Evolutionary conservation across 2,113 vertebrate species (phyloP).

Genomic region (Riparia riparia): DNA sequence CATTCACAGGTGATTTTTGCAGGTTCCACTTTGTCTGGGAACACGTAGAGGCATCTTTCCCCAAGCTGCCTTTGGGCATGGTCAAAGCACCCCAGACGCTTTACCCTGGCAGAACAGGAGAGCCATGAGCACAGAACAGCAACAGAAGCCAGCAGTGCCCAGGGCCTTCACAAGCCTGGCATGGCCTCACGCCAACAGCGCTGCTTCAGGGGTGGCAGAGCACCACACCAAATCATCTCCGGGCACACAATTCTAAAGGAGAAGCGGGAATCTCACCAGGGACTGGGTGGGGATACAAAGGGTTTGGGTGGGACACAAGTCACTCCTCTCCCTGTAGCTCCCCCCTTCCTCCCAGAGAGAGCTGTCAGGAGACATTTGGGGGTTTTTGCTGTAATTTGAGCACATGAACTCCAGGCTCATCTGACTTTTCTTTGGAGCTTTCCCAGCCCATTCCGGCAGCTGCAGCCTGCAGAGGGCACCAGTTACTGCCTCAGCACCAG

Average conservation of each 20-base stretch:
- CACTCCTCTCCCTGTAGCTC: neutral
- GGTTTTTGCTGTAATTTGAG: neutral
- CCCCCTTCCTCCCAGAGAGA: neutral
- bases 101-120: conserved; percentile 80
- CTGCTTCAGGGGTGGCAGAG: neutral
- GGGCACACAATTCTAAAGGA: neutral
- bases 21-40: conserved; percentile 92
- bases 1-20: conserved; percentile 94
- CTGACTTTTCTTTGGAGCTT: neutral
- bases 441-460: neutral
- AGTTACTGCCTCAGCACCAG: neutral
- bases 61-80: conserved; percentile 97
- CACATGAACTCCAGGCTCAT: neutral
- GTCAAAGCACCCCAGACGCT: conserved; percentile 94
- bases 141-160: neutral
- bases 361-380: neutral
- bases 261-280: neutral
- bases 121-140: neutral
- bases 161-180: neutral
- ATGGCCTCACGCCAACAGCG: fast-evolving
- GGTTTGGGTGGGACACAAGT: neutral
- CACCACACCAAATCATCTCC: neutral
- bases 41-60: conserved; percentile 92
- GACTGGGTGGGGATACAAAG: neutral
- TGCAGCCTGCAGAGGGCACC: conserved; percentile 60